Conservation (phyloP, 1,140 invertebrate genomes). For the Odontomachus brunneus region DNA sequence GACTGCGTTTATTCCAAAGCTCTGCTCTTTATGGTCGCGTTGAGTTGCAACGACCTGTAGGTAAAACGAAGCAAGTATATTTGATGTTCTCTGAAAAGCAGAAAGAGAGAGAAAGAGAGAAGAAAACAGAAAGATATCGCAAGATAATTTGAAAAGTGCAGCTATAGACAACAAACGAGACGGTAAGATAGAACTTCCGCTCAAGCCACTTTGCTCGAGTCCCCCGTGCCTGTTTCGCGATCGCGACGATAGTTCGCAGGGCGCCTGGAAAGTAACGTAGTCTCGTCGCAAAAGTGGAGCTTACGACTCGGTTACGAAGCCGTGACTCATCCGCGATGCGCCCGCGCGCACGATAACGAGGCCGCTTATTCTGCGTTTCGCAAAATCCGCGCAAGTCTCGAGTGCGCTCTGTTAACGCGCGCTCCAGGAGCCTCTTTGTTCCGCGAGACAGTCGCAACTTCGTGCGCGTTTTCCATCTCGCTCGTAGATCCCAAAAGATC, state of each 20-base stretch:
- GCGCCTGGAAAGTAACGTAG: not conserved
- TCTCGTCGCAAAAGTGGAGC: slow-evolving; percentile 34
- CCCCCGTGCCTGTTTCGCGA: not conserved
- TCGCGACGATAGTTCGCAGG: not conserved
- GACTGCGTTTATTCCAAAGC: too few relatives aligned
- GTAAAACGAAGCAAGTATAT: too few relatives aligned
- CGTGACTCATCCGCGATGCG: slow-evolving; percentile 38
- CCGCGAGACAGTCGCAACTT: too few relatives aligned
- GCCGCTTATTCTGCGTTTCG: slow-evolving; percentile 45
- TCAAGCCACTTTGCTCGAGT: not conserved
- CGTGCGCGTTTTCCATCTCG: not conserved
- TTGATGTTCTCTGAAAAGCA: too few relatives aligned
- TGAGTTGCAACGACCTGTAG: too few relatives aligned
- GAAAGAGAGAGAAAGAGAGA: too few relatives aligned
- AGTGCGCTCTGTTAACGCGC: slow-evolving; percentile 37
- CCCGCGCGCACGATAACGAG: slow-evolving; percentile 9
- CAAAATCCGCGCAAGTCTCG: slow-evolving; percentile 49
- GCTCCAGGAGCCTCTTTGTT: slow-evolving; percentile 22
- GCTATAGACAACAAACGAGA: not conserved
- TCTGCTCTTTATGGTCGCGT: too few relatives aligned
- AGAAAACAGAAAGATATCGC: too few relatives aligned
- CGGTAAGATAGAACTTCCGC: too few relatives aligned
- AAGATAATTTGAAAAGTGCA: too few relatives aligned
- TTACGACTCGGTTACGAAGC: slow-evolving; percentile 44
- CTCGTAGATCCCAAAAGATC: not conserved